phyloP scores from a whole-genome alignment of 2,113 vertebrate species.

The Crotophaga sulcirostris region DNA sequence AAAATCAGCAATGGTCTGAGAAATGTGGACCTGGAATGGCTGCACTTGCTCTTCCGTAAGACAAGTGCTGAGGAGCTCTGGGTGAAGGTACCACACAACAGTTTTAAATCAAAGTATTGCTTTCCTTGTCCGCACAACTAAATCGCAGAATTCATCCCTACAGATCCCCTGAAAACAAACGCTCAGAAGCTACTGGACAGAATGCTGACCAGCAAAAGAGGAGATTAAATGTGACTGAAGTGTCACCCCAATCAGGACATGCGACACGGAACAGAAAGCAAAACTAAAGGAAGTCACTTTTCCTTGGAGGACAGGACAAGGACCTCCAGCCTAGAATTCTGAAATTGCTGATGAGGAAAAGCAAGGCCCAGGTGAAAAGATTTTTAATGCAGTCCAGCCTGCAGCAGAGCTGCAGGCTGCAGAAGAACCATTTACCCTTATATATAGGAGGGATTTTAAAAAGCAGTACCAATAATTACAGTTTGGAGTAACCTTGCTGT shows the following conservation, averaged over 20 bases:
- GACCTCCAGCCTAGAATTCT: neutral
- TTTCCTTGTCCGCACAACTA: neutral
- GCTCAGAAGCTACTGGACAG: neutral
- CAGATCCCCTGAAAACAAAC: neutral
- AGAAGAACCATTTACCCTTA: neutral
- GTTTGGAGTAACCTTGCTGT: neutral
- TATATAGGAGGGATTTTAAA: neutral
- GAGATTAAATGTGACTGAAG: neutral
- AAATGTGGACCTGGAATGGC: rapidly evolving
- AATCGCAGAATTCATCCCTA: neutral
- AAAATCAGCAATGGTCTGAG: neutral
- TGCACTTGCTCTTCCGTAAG: neutral
- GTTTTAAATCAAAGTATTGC: neutral
- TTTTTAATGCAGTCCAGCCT: neutral
- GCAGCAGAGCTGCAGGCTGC: neutral
- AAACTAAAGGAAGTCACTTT: neutral
- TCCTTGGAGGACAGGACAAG: neutral
- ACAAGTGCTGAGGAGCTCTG: neutral
- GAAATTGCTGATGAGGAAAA: neutral
- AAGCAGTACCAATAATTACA: neutral
- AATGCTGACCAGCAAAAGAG: neutral
- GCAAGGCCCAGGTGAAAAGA: neutral
- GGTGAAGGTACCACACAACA: neutral
- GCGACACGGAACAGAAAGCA: neutral
- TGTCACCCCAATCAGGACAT: neutral